These are phyloP conservation scores for Crossocerus cetratus DNA, from an alignment of 2,888 invertebrate genomes.

Conservation along the genomic window DNA sequence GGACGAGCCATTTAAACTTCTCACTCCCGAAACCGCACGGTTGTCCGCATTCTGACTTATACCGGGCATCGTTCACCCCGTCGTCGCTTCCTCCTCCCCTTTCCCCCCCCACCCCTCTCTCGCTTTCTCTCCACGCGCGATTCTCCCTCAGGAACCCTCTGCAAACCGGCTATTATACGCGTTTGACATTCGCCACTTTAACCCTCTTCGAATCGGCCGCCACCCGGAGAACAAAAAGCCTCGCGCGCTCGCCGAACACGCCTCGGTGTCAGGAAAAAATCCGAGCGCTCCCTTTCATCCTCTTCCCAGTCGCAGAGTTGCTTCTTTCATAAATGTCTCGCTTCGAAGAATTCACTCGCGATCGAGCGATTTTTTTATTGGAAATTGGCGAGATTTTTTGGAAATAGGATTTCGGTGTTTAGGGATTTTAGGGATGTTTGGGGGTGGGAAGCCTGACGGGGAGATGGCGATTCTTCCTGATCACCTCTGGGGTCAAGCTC, in stretches of 20 bases:
- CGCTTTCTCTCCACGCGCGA: background rate
- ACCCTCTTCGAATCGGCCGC: constrained; percentile 43
- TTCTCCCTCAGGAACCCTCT: constrained; percentile 42
- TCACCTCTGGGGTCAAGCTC: background rate
- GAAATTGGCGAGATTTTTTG: no score
- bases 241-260: constrained; percentile 34
- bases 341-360: no score
- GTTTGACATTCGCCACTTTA: constrained; percentile 66
- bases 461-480: background rate
- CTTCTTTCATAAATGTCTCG: no score
- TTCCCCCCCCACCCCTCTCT: constrained; percentile 29
- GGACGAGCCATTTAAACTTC: constrained; percentile 77
- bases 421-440: no score
- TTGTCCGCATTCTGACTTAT: constrained; percentile 78
- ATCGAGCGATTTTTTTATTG: no score
- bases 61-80: constrained; percentile 75
- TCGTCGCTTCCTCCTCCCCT: constrained; percentile 62
- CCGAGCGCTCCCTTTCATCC: no score
- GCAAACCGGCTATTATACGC: constrained; percentile 56
- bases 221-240: no score
- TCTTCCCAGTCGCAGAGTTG: no score
- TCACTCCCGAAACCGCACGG: constrained; percentile 74
- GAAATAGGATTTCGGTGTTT: no score
- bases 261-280: background rate
- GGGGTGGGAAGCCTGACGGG: background rate